phyloP scores from a whole-genome alignment of 1,140 invertebrate genomes.

The Drosophila erecta region DNA sequence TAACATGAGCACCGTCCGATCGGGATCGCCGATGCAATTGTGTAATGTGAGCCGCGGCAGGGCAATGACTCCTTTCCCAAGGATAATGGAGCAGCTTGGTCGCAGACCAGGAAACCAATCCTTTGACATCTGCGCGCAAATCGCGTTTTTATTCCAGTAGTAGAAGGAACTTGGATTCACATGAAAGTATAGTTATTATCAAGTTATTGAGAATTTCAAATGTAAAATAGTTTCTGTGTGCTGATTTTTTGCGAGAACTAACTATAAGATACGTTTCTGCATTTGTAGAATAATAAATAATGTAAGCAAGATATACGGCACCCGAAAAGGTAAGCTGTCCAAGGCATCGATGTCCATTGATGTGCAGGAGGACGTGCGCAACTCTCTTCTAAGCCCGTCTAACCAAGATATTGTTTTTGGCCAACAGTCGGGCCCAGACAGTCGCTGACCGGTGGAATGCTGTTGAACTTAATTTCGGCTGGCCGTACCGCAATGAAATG shows the following conservation, averaged over 20 bases:
- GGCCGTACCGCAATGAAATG: slow-evolving; percentile 65
- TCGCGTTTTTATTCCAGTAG: too few relatives aligned
- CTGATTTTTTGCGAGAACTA: neutral
- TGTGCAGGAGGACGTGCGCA: neutral
- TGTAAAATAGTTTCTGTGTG: too few relatives aligned
- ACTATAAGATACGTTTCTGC: neutral
- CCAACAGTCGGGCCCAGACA: slow-evolving; percentile 30
- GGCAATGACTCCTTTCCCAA: slow-evolving; percentile 73
- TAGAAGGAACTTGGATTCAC: too few relatives aligned
- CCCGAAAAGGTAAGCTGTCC: neutral
- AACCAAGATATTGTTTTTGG: slow-evolving; percentile 11
- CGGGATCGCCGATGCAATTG: slow-evolving; percentile 58
- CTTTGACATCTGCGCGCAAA: neutral
- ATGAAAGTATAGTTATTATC: too few relatives aligned
- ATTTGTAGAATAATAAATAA: too few relatives aligned
- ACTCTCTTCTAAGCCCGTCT: slow-evolving; percentile 33
- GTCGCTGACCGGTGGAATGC: slow-evolving; percentile 66
- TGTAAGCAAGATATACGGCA: neutral
- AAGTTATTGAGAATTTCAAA: too few relatives aligned
- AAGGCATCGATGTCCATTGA: neutral
- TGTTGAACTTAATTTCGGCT: slow-evolving; percentile 75
- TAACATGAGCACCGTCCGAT: slow-evolving; percentile 55
- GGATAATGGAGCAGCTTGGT: slow-evolving; percentile 59
- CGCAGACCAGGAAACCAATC: neutral
- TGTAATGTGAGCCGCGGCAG: slow-evolving; percentile 68